These are phyloP conservation scores for Gavia stellata DNA, from an alignment of 2,113 vertebrate genomes.

Conservation along the genomic window DNA sequence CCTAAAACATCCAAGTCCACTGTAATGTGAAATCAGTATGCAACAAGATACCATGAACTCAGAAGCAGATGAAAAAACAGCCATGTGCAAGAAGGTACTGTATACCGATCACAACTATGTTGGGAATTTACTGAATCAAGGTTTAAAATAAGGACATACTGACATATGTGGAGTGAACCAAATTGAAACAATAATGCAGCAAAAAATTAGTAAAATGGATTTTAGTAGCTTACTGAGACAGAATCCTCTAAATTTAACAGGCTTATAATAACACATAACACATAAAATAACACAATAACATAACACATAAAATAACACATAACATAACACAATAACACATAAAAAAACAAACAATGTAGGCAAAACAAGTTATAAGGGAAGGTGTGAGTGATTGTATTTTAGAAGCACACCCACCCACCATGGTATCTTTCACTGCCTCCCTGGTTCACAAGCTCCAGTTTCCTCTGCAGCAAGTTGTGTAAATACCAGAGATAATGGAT, in stretches of 20 bases:
- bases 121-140: neutral
- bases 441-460: neutral
- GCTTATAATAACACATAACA: neutral
- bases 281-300: too few relatives aligned
- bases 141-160: neutral
- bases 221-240: neutral
- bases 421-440: neutral
- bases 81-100: neutral
- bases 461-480: neutral
- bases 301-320: too few relatives aligned
- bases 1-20: neutral
- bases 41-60: neutral
- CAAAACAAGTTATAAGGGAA: neutral
- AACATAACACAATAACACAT: too few relatives aligned
- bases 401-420: neutral
- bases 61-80: neutral
- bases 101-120: neutral
- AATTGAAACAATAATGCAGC: neutral
- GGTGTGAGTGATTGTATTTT: neutral
- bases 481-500: conserved; percentile 33
- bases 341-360: too few relatives aligned
- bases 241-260: neutral
- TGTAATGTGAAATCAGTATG: neutral
- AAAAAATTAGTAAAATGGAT: neutral
- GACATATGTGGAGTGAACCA: fast-evolving